Percentiles rank a stretch among this genome's conserved stretches.
Evolutionary conservation across 2,797 vertebrate species (phyloP).

Genomic region (Atherinosoma microstoma): DNA sequence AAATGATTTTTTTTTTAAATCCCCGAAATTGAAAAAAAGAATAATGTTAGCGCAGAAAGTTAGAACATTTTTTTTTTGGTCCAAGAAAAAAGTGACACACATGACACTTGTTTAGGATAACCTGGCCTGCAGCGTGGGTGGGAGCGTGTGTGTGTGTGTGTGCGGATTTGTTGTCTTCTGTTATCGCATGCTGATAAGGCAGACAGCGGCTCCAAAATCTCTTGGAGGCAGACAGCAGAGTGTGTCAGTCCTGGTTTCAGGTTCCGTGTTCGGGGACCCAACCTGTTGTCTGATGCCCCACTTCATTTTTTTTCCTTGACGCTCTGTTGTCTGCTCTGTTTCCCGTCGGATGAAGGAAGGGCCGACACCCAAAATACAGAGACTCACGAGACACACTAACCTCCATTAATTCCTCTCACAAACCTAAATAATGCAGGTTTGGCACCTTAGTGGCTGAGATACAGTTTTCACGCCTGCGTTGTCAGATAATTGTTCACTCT

Average conservation of each 20-base stretch:
- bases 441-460: background rate
- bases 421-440: slow-evolving; percentile 12
- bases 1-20: background rate
- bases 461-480: slow-evolving; percentile 1
- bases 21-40: background rate
- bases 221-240: slow-evolving; percentile 78
- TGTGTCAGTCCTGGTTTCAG: slow-evolving; percentile 81
- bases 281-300: slow-evolving; percentile 61
- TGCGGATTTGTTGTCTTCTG: slow-evolving; percentile 83
- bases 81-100: slow-evolving; percentile 45
- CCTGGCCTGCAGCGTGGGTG: slow-evolving; percentile 72
- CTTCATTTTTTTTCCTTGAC: slow-evolving; percentile 17
- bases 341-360: slow-evolving; percentile 56
- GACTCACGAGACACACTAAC: slow-evolving; percentile 5
- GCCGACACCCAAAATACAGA: slow-evolving; percentile 25
- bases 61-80: background rate
- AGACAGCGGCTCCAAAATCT: slow-evolving; percentile 83
- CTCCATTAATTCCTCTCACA: slow-evolving; percentile 11
- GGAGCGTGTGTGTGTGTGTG: slow-evolving; percentile 46
- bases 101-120: slow-evolving; percentile 55
- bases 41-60: background rate
- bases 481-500: slow-evolving; percentile 22
- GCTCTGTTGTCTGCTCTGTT: slow-evolving; percentile 54
- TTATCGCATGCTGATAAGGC: slow-evolving; percentile 85
- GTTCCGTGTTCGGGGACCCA: slow-evolving; percentile 73